Conservation (phyloP, 2,113 vertebrate species). For the Promerops cafer region DNA sequence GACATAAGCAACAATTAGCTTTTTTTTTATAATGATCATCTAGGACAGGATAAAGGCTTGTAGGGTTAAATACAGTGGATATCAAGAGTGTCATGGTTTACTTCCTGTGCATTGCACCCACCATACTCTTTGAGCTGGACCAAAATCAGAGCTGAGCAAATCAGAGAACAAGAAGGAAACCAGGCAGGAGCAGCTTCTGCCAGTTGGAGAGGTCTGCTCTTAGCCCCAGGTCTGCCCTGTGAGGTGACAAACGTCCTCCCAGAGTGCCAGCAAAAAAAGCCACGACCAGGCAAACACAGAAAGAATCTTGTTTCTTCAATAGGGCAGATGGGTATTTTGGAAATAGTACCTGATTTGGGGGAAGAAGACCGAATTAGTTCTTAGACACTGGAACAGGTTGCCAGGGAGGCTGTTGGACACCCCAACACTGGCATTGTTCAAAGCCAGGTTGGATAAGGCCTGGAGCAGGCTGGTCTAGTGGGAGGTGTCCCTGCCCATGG, state of each 20-base stretch:
- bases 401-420: not conserved
- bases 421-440: not conserved
- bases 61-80: not conserved
- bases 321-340: not conserved
- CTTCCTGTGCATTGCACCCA: not conserved
- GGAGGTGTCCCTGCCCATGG: not conserved
- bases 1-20: not conserved
- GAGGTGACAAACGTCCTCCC: not conserved
- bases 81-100: not conserved
- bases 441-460: not conserved
- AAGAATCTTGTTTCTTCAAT: not conserved
- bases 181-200: not conserved
- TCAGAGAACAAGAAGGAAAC: not conserved
- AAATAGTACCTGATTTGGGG: not conserved
- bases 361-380: not conserved
- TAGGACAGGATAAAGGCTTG: not conserved
- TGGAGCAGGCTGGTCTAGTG: not conserved
- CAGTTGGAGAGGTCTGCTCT: not conserved
- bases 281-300: not conserved
- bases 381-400: not conserved
- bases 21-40: not conserved
- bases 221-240: rapidly evolving
- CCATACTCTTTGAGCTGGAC: not conserved
- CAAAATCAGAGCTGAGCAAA: not conserved
- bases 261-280: not conserved